Evolutionary conservation across 2,888 invertebrate species (phyloP), one percentile per base, ranked within the genome.

Genomic region (Hoplodrina blanda): DNA sequence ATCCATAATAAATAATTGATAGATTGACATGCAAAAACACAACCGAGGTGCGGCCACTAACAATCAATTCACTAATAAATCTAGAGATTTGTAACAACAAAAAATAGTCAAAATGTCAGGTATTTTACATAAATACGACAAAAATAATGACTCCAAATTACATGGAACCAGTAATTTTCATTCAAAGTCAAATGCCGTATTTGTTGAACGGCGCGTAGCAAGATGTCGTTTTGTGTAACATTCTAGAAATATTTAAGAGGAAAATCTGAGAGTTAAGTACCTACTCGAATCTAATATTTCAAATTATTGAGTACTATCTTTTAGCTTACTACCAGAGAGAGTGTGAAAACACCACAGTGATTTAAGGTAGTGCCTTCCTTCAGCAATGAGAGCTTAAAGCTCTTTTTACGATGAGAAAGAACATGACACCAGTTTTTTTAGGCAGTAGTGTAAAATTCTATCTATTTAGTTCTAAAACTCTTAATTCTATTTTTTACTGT

Each of bases 61-160:
- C 77, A 77, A 80, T 83, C 72, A 74, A 72, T 64, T 71, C 67
- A 30, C 30, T 62, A 76, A 82, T 82, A 76, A 80, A 80, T 83
- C 75, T 73, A 44, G 54, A 62, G 63, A 78, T 83, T 82, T 73
- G 54, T 57, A 73, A 81, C 57, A 69, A 70, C 59, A 69, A 72
- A 74, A 82, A 76, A 67, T 55, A 55, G 20, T 41, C 66, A 71
- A 73, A 74, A 81, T 76, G 59, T 74, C 68, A 72, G 72, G 41
- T 59, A 62, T 76, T 83, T 81, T 76, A 66, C 72, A 83, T 78
- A 82, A 75, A 80, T 71, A 74, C 37, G 60, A 61, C 55, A 61
- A 37, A 68, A 74, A 69, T 77, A 74, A 79, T 68, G 54, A 61
- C 62, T 66, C 50, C 53, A 59, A 70, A 70, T 76, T 67, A 65